Percentiles rank a stretch among this genome's conserved stretches.
These are phyloP conservation scores for Pachypeltis micranthus DNA, from an alignment of 1,140 invertebrate genomes.

Conservation along the genomic window DNA sequence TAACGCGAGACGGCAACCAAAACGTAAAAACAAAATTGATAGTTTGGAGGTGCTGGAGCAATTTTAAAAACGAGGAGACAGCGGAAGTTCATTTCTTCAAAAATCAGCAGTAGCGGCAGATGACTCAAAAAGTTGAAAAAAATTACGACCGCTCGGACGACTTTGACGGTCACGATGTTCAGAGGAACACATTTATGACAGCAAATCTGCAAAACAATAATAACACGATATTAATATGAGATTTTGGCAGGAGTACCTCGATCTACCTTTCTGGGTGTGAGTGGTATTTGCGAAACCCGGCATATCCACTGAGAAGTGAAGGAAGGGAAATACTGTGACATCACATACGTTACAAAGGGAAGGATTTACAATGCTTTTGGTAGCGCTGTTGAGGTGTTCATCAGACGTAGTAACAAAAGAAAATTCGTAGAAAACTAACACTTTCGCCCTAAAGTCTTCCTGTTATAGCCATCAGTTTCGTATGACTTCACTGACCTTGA, in stretches of 20 bases:
- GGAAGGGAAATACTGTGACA: background rate
- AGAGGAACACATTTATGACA: constrained; percentile 21
- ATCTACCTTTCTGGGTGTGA: background rate
- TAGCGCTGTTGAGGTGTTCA: no score
- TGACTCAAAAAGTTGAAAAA: background rate
- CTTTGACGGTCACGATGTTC: constrained; percentile 7
- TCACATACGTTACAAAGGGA: no score
- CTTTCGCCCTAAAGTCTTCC: no score
- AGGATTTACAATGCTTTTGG: no score
- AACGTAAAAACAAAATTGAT: background rate
- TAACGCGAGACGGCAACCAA: background rate
- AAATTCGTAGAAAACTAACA: no score
- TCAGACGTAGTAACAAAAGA: no score
- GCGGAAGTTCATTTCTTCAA: background rate
- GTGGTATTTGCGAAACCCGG: background rate
- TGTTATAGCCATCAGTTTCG: no score
- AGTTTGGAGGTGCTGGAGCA: background rate
- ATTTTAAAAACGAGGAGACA: background rate
- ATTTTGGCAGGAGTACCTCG: background rate
- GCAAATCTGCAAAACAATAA: constrained; percentile 23
- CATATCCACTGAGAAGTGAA: background rate
- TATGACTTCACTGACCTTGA: no score
- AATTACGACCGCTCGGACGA: background rate
- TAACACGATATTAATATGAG: background rate
- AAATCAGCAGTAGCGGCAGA: no score